Base-by-base conservation (phyloP, 2,888 invertebrate species). In the Aethes cnicana region DNA sequence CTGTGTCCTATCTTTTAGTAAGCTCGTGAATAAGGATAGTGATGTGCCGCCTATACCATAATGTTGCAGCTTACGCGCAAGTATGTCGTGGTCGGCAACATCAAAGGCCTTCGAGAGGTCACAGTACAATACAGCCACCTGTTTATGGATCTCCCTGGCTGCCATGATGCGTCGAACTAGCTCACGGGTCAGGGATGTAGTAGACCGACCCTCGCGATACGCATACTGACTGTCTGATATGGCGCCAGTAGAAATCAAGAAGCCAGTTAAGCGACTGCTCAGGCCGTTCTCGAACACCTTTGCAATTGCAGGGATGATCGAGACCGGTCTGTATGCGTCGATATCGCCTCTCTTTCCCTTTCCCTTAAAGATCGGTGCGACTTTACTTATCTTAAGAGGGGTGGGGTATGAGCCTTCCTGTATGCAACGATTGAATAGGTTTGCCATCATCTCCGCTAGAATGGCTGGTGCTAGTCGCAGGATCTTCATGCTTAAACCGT, bases 281-380 rank as follows among this genome's bases (percentile, higher is more conserved):
- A 21, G 20, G 3, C 21, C 21, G 6, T 36, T 25, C 6, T 16
- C 18, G n/a, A 16, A n/a, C 1, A 48, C 20, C 18, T 48, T 48
- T 7, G 48, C 48, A 7, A 32, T 7, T 2, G 18, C 26, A 1
- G 41, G 48, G 25, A 48, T 35, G 3, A 46, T 36, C 4, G 48
- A 33, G 3, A 36, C 36, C 3, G 47, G 47, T 23, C 47, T 39
- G 7, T 47, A 39, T 2, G 25, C 5, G n/a, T 48, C 42, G 4
- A 42, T 25, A 9, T 25, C 26, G n/a, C 42, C 41, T 26, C 48
- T 39, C 14, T 48, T 48, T 11, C 48, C 48, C 11, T 48, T 48
- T 11, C 35, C 41, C 14, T 48, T 48, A n/a, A 20, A 48, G 2
- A 42, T 17, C 1, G 48, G 48, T 1, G 33, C 25, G n/a, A 48